Conservation (phyloP, 2,113 vertebrate genomes). For the Rhynchopsitta pachyrhyncha region DNA sequence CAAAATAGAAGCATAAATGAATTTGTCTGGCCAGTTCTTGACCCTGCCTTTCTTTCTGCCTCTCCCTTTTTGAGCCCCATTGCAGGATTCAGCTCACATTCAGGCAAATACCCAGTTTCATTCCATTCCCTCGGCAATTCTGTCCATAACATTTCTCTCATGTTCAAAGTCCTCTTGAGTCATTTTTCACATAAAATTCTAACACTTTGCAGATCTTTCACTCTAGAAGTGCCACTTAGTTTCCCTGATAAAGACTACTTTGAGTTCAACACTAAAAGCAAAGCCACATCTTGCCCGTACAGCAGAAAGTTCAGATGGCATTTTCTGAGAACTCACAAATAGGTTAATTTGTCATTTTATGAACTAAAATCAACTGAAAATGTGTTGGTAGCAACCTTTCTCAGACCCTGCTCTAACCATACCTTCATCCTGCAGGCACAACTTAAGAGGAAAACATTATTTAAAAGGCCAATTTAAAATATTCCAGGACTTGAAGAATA, state of each 20-base stretch:
- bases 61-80: not conserved
- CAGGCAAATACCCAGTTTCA: not conserved
- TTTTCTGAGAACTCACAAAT: not conserved
- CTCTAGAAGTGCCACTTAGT: not conserved
- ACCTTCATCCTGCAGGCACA: not conserved
- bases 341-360: not conserved
- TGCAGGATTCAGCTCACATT: not conserved
- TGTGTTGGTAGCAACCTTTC: not conserved
- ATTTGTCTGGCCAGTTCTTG: not conserved
- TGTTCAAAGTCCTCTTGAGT: not conserved
- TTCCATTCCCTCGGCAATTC: not conserved
- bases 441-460: not conserved
- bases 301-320: not conserved
- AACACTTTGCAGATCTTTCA: not conserved
- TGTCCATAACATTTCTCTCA: not conserved
- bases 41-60: not conserved
- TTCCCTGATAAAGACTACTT: not conserved
- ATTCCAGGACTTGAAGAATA: not conserved
- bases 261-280: not conserved
- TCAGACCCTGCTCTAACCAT: not conserved
- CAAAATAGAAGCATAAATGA: not conserved
- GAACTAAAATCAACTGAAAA: conserved; percentile 10
- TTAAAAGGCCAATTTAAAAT: conserved; percentile 8
- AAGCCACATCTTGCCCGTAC: not conserved
- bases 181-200: not conserved